Evolutionary conservation across 1,140 invertebrate species (phyloP).

Genomic region (Antheraea pernyi): DNA sequence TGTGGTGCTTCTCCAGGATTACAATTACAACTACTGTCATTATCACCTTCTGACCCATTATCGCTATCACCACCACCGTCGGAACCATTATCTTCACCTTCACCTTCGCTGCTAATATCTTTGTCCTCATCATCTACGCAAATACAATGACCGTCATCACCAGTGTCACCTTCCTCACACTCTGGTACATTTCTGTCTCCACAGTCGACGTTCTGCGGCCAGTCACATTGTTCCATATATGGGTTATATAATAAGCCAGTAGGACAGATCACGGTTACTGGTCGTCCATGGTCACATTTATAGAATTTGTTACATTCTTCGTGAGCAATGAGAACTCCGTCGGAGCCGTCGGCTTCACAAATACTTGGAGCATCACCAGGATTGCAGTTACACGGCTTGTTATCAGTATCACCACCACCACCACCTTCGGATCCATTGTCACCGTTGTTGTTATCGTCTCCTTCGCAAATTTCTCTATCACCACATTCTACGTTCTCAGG

Average conservation of each 20-base stretch:
- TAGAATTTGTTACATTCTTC: slow-evolving; percentile 10
- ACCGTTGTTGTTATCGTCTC: slow-evolving; percentile 5
- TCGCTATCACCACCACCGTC: not conserved
- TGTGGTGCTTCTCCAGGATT: slow-evolving; percentile 29
- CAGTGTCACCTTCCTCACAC: slow-evolving; percentile 10
- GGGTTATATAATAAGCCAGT: slow-evolving; percentile 2
- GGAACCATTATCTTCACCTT: not conserved
- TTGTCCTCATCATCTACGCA: slow-evolving; percentile 13
- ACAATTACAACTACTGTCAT: slow-evolving; percentile 21
- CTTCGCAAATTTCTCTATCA: slow-evolving; percentile 21
- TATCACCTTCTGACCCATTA: not conserved
- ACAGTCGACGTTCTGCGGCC: slow-evolving; percentile 8
- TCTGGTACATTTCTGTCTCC: slow-evolving; percentile 11
- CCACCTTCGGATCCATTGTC: slow-evolving; percentile 3
- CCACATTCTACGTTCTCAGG: slow-evolving; percentile 71
- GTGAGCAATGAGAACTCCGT: slow-evolving; percentile 10
- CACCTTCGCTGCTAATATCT: slow-evolving; percentile 14
- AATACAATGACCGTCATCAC: slow-evolving; percentile 5
- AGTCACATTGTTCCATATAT: slow-evolving; percentile 6
- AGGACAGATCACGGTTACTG: not conserved
- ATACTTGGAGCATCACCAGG: slow-evolving; percentile 30
- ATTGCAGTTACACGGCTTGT: slow-evolving; percentile 26
- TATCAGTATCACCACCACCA: not conserved
- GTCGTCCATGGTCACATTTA: slow-evolving; percentile 3
- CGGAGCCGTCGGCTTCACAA: slow-evolving; percentile 2